Evolutionary conservation across 2,797 vertebrate genomes (phyloP).

Genomic region (Myotis pilosus): DNA sequence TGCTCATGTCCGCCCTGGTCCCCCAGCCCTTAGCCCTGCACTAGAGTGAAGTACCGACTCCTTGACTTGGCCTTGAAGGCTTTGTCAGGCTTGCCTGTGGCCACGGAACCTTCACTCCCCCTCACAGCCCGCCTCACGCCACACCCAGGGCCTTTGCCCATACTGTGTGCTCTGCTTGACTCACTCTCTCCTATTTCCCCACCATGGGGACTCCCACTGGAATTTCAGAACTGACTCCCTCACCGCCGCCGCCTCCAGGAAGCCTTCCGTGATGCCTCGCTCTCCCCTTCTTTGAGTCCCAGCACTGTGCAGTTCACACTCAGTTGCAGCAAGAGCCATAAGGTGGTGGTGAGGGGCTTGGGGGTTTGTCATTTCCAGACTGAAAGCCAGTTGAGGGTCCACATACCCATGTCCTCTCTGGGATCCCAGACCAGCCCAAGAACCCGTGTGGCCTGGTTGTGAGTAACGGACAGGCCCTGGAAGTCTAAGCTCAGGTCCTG

Average conservation of each 20-base stretch:
- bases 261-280: not conserved
- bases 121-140: not conserved
- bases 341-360: not conserved
- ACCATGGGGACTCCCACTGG: not conserved
- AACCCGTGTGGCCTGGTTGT: not conserved
- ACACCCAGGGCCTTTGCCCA: not conserved
- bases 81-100: not conserved
- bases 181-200: not conserved
- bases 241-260: constrained; percentile 24
- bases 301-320: not conserved
- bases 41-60: not conserved
- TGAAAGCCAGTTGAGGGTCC: not conserved
- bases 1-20: not conserved
- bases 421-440: not conserved
- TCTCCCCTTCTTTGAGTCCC: not conserved
- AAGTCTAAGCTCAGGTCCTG: not conserved
- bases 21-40: not conserved
- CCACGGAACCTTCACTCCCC: not conserved
- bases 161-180: not conserved
- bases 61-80: not conserved
- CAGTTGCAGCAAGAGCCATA: not conserved
- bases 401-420: not conserved
- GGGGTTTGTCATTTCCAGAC: not conserved
- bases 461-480: not conserved
- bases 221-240: not conserved